Evolutionary conservation across 2,888 invertebrate genomes (phyloP).

Genomic region (Acrocera orbiculus): DNA sequence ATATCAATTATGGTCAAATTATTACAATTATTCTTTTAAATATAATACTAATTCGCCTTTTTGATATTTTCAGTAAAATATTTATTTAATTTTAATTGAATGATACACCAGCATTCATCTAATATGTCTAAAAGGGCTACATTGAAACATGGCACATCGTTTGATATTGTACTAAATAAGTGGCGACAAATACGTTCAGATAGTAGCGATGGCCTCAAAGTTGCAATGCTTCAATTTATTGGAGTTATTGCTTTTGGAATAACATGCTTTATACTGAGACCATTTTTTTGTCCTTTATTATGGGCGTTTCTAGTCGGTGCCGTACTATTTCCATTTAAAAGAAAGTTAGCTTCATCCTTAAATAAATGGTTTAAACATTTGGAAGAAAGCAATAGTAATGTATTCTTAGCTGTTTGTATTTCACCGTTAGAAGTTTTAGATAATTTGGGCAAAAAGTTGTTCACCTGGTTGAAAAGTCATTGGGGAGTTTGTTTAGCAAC

Average conservation of each 20-base stretch:
- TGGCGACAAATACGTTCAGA: slow-evolving; percentile 24
- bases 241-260: slow-evolving; percentile 34
- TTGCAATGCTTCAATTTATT: slow-evolving; percentile 29
- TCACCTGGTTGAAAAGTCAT: slow-evolving; percentile 49
- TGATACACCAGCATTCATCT: too few relatives aligned
- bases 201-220: slow-evolving; percentile 28
- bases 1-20: too few relatives aligned
- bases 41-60: too few relatives aligned
- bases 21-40: too few relatives aligned
- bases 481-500: slow-evolving; percentile 39
- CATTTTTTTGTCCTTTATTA: slow-evolving; percentile 81
- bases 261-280: slow-evolving; percentile 69
- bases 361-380: slow-evolving; percentile 61
- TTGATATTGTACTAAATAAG: slow-evolving; percentile 28
- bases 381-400: slow-evolving; percentile 47
- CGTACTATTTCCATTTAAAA: slow-evolving; percentile 88
- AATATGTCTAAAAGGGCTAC: slow-evolving; percentile 25
- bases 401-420: slow-evolving; percentile 38
- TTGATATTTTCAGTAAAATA: too few relatives aligned
- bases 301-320: slow-evolving; percentile 97
- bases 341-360: slow-evolving; percentile 53
- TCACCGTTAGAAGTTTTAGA: slow-evolving; percentile 64
- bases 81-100: too few relatives aligned
- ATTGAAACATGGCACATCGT: slow-evolving; percentile 26
- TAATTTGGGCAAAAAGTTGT: slow-evolving; percentile 54